Evolutionary conservation across 37 sponge, comb jelly and placozoan species (phyloP).

Genomic region (Axinella damicornis): DNA sequence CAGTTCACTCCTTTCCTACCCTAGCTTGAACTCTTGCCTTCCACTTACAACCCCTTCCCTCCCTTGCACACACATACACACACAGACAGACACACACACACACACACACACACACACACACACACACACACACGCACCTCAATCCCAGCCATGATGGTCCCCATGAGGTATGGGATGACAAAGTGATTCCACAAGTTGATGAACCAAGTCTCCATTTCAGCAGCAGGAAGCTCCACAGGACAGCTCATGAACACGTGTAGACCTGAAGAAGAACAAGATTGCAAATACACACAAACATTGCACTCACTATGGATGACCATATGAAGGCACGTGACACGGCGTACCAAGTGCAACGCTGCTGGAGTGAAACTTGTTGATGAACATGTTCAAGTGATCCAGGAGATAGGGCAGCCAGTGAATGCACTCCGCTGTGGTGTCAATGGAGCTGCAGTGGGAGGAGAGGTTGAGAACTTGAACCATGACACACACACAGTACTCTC

Average conservation of each 20-base stretch:
- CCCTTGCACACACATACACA: no score
- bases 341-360: conserved; percentile 74
- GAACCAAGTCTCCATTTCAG: conserved; percentile 80
- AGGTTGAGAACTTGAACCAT: no score
- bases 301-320: no score
- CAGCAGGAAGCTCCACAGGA: conserved; percentile 39
- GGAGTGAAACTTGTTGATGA: conserved; percentile 81
- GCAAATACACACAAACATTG: no score
- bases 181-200: conserved; percentile 88
- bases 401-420: conserved; percentile 78
- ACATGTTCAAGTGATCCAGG: conserved; percentile 60
- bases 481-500: no score
- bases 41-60: no score
- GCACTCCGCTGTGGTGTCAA: conserved; percentile 56
- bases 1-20: no score
- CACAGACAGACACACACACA: no score
- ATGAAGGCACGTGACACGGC: no score
- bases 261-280: no score
- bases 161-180: conserved; percentile 82
- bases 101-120: no score
- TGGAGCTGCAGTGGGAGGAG: conserved; percentile 3
- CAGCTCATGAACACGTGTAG: conserved; percentile 82
- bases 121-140: conserved; percentile 52
- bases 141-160: conserved; percentile 82
- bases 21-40: no score